A percentile compares a stretch with the other conserved stretches of the same genome.
phyloP scores from a whole-genome alignment of 2,888 invertebrate genomes.

The Drosophila bunnanda region DNA sequence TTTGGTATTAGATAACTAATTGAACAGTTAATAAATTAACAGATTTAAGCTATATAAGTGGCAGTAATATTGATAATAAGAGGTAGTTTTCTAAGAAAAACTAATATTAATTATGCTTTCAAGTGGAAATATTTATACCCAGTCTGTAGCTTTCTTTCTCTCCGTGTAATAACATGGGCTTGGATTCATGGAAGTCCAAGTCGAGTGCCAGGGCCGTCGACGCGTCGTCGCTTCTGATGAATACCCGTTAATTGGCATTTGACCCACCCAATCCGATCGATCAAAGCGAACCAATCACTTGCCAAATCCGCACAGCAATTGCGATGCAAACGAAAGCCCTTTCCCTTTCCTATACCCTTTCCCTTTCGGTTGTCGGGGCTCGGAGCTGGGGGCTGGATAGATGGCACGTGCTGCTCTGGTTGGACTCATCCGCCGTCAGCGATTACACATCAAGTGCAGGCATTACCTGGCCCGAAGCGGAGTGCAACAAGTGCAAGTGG shows the following conservation, averaged over 20 bases:
- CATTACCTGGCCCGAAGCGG: background rate
- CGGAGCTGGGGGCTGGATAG: background rate
- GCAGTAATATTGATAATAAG: too few relatives aligned
- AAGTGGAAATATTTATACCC: background rate
- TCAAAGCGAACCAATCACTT: slow-evolving; percentile 14
- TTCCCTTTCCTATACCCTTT: slow-evolving; percentile 1
- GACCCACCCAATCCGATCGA: slow-evolving; percentile 35
- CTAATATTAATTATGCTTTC: too few relatives aligned
- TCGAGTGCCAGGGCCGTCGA: slow-evolving; percentile 7
- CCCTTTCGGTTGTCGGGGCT: background rate
- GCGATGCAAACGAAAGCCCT: slow-evolving; percentile 1
- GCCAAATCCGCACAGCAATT: background rate
- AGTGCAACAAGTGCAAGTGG: slow-evolving; percentile 45
- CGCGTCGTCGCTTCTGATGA: slow-evolving; percentile 22
- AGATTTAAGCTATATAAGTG: too few relatives aligned
- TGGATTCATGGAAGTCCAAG: background rate
- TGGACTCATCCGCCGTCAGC: background rate
- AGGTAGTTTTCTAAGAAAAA: too few relatives aligned
- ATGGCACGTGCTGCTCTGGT: slow-evolving; percentile 5
- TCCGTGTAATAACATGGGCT: background rate
- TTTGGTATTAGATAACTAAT: background rate
- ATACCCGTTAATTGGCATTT: slow-evolving; percentile 43
- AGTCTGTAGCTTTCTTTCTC: slow-evolving; percentile 1
- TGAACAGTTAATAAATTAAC: too few relatives aligned
- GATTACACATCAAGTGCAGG: slow-evolving; percentile 9